Evolutionary conservation across 1,140 invertebrate genomes (phyloP).

Genomic region (Drosophila pallidifrons): DNA sequence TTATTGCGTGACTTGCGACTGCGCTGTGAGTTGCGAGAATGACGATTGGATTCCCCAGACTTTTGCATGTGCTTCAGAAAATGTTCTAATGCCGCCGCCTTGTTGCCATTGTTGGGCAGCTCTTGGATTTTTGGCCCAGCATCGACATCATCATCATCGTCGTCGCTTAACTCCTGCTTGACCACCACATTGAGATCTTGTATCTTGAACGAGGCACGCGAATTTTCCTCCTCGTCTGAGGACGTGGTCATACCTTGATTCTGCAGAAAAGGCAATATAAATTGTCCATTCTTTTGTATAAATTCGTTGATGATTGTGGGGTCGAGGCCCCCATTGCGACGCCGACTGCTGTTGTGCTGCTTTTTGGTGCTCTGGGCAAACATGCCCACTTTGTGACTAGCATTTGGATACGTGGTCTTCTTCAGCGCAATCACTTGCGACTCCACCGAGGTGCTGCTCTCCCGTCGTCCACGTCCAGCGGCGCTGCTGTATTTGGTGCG

Average conservation of each 20-base stretch:
- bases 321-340: slow-evolving; percentile 87
- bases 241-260: slow-evolving; percentile 86
- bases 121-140: slow-evolving; percentile 64
- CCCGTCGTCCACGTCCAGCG: slow-evolving; percentile 85
- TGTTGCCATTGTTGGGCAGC: slow-evolving; percentile 54
- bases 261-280: slow-evolving; percentile 86
- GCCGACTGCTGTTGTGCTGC: slow-evolving; percentile 67
- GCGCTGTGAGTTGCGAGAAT: slow-evolving; percentile 71
- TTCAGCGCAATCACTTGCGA: slow-evolving; percentile 88
- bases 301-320: slow-evolving; percentile 86
- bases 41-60: slow-evolving; percentile 74
- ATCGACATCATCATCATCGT: slow-evolving; percentile 54
- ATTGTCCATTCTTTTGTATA: slow-evolving; percentile 86
- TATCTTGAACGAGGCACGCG: slow-evolving; percentile 86
- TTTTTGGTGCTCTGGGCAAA: slow-evolving; percentile 85
- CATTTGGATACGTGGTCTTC: slow-evolving; percentile 81
- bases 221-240: slow-evolving; percentile 86
- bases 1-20: slow-evolving; percentile 72
- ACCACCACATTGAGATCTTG: slow-evolving; percentile 86
- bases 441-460: slow-evolving; percentile 92
- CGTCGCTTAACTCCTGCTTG: slow-evolving; percentile 85
- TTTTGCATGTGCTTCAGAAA: slow-evolving; percentile 77
- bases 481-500: slow-evolving; percentile 74
- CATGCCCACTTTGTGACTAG: slow-evolving; percentile 79
- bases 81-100: slow-evolving; percentile 75